phyloP scores from a whole-genome alignment of 1,140 invertebrate genomes.

The Apis dorsata region DNA sequence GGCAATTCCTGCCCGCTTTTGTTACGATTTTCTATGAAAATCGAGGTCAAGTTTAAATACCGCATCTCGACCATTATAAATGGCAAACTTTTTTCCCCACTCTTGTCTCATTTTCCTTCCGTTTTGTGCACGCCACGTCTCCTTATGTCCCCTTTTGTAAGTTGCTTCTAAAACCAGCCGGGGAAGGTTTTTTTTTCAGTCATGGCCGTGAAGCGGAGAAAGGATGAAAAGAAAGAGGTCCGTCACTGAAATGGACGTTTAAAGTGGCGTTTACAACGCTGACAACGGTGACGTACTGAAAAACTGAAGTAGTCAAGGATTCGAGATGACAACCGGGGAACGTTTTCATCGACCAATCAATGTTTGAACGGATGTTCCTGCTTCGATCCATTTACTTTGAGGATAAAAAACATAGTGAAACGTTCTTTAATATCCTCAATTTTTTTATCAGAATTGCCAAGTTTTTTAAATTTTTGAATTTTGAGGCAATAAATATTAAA shows the following conservation, averaged over 20 bases:
- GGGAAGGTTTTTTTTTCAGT: slow-evolving; percentile 9
- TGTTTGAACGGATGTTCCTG: neutral
- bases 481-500: neutral
- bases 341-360: neutral
- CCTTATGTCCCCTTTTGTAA: neutral
- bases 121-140: slow-evolving; percentile 2
- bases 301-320: slow-evolving; percentile 13
- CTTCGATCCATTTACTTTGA: too few species aligned
- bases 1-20: slow-evolving; percentile 11
- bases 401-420: neutral
- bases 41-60: slow-evolving; percentile 1
- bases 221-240: slow-evolving; percentile 22
- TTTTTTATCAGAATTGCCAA: neutral
- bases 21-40: slow-evolving; percentile 5
- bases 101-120: slow-evolving; percentile 36
- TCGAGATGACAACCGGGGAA: neutral
- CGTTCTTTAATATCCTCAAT: neutral
- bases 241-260: slow-evolving; percentile 26
- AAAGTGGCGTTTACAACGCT: slow-evolving; percentile 46
- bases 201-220: neutral
- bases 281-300: slow-evolving; percentile 40
- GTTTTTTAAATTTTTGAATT: neutral
- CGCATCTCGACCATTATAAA: slow-evolving; percentile 35
- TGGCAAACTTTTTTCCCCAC: slow-evolving; percentile 13
- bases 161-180: slow-evolving; percentile 2